phyloP scores from a whole-genome alignment of 2,113 vertebrate species.

The Ictidomys tridecemlineatus region DNA sequence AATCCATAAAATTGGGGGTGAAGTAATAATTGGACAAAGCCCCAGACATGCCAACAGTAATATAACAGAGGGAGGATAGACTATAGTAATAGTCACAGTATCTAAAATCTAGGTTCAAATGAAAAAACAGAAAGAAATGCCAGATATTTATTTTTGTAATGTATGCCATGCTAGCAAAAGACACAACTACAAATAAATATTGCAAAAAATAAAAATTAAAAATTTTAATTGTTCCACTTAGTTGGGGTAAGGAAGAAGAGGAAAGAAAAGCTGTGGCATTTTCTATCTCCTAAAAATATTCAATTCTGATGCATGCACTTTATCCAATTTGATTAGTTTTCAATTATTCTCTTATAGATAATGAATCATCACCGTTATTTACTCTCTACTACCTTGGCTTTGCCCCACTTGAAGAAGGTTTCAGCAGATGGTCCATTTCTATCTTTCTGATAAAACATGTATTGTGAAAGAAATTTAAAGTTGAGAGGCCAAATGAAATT shows the following conservation, averaged over 20 bases:
- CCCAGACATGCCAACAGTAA: not conserved
- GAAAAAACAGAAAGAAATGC: constrained; percentile 51
- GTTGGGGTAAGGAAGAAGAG: not conserved
- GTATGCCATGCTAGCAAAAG: not conserved
- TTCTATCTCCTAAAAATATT: constrained; percentile 10
- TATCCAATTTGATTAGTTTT: constrained; percentile 55
- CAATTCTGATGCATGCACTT: constrained; percentile 30
- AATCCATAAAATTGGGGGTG: not conserved
- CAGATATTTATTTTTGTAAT: constrained; percentile 48
- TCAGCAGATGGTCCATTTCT: constrained; percentile 69
- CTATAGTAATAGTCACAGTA: not conserved
- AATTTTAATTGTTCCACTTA: not conserved
- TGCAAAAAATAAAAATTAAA: not conserved
- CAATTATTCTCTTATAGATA: constrained; percentile 48
- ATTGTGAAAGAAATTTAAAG: constrained; percentile 69
- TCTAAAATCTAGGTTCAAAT: constrained; percentile 28
- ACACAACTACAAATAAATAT: not conserved
- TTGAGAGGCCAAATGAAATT: constrained; percentile 69
- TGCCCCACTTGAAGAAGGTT: constrained; percentile 36
- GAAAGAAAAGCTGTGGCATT: not conserved
- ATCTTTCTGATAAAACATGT: constrained; percentile 71
- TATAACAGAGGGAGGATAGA: not conserved
- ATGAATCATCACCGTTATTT: constrained; percentile 52
- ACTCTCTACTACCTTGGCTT: constrained; percentile 45
- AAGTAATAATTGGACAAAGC: constrained; percentile 9